A percentile compares a stretch with the other conserved stretches of the same genome.
phyloP scores from a whole-genome alignment of 1,140 invertebrate genomes.

The Cataglyphis hispanica region DNA sequence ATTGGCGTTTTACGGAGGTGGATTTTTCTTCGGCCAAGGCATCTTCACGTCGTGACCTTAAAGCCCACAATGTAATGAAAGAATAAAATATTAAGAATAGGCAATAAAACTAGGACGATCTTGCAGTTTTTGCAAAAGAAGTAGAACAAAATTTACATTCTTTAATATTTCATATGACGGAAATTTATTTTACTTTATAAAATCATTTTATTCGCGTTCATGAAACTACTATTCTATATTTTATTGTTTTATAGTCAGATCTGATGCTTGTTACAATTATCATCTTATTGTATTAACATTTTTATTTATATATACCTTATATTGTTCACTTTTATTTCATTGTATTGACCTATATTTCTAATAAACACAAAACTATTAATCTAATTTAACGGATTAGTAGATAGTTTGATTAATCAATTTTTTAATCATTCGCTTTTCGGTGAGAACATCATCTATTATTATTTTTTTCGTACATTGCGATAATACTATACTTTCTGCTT shows the following conservation, averaged over 20 bases:
- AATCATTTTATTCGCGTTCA: not conserved
- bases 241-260: not conserved
- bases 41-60: constrained; percentile 11
- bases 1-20: constrained; percentile 35
- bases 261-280: no score
- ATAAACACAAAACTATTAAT: constrained; percentile 1
- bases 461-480: not conserved
- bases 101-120: no score
- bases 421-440: constrained; percentile 33
- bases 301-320: not conserved
- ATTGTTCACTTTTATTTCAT: not conserved
- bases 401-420: not conserved
- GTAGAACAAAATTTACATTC: not conserved
- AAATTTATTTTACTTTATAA: no score
- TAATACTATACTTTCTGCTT: constrained; percentile 3
- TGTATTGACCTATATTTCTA: not conserved
- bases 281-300: constrained; percentile 5
- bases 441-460: not conserved
- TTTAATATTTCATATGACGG: not conserved
- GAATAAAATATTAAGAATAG: no score
- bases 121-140: not conserved
- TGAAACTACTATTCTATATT: not conserved
- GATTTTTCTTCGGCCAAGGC: constrained; percentile 24
- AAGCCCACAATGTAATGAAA: not conserved
- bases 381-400: constrained; percentile 3